Evolutionary conservation across 1,140 invertebrate genomes (phyloP).

Genomic region (Pantala flavescens): DNA sequence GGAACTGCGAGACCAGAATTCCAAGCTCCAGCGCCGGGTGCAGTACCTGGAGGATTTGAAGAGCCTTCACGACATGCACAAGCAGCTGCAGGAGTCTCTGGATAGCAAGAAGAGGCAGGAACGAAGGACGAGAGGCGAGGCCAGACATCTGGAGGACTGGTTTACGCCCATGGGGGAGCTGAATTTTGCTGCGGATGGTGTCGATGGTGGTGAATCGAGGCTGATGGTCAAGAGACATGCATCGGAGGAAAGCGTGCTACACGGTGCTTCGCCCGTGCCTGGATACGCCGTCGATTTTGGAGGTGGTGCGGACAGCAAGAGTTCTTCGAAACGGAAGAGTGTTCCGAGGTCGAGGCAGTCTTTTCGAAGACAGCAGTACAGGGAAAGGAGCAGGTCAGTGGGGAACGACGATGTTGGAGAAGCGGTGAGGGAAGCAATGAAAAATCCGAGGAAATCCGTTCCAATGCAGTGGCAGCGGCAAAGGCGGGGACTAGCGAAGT

Average conservation of each 20-base stretch:
- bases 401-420: conserved; percentile 31
- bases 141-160: background rate
- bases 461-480: too few relatives aligned
- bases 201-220: conserved; percentile 18
- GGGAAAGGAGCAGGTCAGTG: conserved; percentile 39
- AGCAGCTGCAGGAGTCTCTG: conserved; percentile 35
- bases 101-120: conserved; percentile 42
- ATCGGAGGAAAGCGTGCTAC: conserved; percentile 28
- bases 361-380: conserved; percentile 16
- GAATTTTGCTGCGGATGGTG: conserved; percentile 23
- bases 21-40: conserved; percentile 51
- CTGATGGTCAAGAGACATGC: conserved; percentile 16
- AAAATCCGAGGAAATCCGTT: too few relatives aligned
- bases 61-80: conserved; percentile 45
- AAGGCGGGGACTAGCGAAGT: conserved; percentile 19
- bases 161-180: background rate
- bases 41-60: conserved; percentile 62
- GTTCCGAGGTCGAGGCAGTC: too few relatives aligned
- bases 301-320: too few relatives aligned
- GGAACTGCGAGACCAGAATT: conserved; percentile 57
- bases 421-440: background rate
- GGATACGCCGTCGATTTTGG: too few relatives aligned
- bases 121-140: conserved; percentile 24
- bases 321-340: too few relatives aligned
- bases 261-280: conserved; percentile 21